Conservation (phyloP, 2,888 invertebrate genomes). For the Colostygia pectinataria region DNA sequence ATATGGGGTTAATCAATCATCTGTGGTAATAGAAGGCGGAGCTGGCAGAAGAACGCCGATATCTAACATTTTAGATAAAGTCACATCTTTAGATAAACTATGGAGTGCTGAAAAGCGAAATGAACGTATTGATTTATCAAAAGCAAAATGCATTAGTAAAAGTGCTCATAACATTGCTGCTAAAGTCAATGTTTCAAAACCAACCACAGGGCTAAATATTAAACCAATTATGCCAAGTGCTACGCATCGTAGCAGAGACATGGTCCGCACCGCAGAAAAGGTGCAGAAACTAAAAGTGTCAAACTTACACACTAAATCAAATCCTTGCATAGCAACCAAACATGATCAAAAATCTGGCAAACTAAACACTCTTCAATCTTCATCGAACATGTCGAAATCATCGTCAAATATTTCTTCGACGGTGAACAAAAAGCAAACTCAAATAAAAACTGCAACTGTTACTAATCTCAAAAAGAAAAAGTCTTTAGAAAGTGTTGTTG, state of each 20-base stretch:
- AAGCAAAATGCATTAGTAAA: conserved; percentile 54
- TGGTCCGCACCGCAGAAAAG: conserved; percentile 76
- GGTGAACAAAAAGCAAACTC: conserved; percentile 50
- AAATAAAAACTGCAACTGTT: conserved; percentile 65
- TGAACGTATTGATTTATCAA: conserved; percentile 67
- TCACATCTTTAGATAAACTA: conserved; percentile 81
- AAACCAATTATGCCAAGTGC: conserved; percentile 46
- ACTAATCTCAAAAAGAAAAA: conserved; percentile 74
- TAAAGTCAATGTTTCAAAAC: conserved; percentile 39
- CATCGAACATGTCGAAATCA: conserved; percentile 61
- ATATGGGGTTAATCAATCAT: conserved; percentile 52
- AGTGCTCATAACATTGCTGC: conserved; percentile 33
- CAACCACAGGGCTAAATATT: conserved; percentile 26
- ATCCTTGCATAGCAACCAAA: conserved; percentile 54
- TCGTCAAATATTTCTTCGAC: conserved; percentile 54
- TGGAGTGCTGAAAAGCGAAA: conserved; percentile 78
- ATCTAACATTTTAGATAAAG: conserved; percentile 75
- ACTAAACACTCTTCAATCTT: conserved; percentile 43
- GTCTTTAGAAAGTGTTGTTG: conserved; percentile 55
- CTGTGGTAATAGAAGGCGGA: conserved; percentile 72
- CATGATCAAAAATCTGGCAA: conserved; percentile 48
- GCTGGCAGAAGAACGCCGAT: conserved; percentile 77
- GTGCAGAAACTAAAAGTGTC: conserved; percentile 65
- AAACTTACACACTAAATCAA: conserved; percentile 61
- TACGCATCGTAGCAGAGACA: conserved; percentile 72